phyloP scores from a whole-genome alignment of 2,888 invertebrate genomes.

The Lithophane ornitopus region DNA sequence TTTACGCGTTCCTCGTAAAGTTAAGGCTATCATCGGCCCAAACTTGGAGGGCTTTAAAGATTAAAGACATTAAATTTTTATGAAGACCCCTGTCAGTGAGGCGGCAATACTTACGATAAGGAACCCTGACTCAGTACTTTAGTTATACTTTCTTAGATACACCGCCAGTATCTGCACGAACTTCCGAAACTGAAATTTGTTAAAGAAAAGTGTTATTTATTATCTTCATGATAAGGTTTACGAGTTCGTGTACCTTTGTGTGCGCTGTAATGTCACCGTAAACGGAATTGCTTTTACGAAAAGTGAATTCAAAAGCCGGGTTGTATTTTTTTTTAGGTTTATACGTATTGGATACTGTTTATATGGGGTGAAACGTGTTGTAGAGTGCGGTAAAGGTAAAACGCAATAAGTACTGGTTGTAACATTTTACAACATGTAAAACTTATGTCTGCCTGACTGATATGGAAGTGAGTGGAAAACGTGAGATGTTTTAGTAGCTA shows the following conservation, averaged over 20 bases:
- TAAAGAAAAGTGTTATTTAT: constrained; percentile 71
- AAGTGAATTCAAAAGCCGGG: constrained; percentile 57
- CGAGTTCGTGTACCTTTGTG: constrained; percentile 61
- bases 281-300: constrained; percentile 62
- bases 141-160: constrained; percentile 71
- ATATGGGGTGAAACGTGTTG: constrained; percentile 23
- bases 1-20: constrained; percentile 83
- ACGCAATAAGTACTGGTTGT: constrained; percentile 21
- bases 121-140: constrained; percentile 75
- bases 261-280: constrained; percentile 55
- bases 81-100: constrained; percentile 83
- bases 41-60: constrained; percentile 84
- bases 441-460: background rate
- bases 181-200: constrained; percentile 69
- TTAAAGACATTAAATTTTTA: constrained; percentile 87
- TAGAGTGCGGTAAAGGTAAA: constrained; percentile 23
- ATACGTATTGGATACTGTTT: constrained; percentile 38
- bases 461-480: background rate
- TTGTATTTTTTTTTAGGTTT: constrained; percentile 44
- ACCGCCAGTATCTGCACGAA: constrained; percentile 68
- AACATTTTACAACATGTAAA: constrained; percentile 39
- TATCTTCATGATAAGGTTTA: constrained; percentile 66
- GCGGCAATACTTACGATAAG: constrained; percentile 79
- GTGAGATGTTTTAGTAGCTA: background rate
- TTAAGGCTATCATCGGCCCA: constrained; percentile 80